Percentiles rank a stretch among this genome's conserved stretches.
These are phyloP conservation scores for Myoxocephalus aenaeus DNA, from an alignment of 2,797 vertebrate species.

Conservation along the genomic window DNA sequence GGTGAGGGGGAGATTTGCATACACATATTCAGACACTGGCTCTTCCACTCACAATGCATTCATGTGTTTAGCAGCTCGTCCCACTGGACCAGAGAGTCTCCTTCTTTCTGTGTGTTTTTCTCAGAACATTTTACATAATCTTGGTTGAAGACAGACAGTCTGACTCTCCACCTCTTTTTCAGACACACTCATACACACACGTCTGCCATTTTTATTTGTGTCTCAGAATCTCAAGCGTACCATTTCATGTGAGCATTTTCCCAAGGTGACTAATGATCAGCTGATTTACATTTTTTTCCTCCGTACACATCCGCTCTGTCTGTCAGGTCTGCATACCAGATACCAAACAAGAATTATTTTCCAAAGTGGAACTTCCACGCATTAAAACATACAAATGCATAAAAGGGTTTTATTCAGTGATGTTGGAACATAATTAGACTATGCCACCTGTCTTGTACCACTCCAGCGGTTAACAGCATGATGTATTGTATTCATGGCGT, in stretches of 20 bases:
- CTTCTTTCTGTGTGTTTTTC: background rate
- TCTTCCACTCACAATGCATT: background rate
- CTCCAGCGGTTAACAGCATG: background rate
- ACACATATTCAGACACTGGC: conserved; percentile 2
- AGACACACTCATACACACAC: conserved; percentile 54
- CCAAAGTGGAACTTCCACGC: conserved; percentile 2
- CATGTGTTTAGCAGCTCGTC: background rate
- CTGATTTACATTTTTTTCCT: conserved; percentile 67
- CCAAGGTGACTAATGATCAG: conserved; percentile 76
- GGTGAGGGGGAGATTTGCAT: background rate
- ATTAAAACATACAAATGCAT: conserved; percentile 14
- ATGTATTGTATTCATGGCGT: background rate
- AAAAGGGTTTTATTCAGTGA: background rate
- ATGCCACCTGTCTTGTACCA: background rate
- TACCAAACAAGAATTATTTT: conserved; percentile 24
- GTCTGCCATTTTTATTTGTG: conserved; percentile 61
- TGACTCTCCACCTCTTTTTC: conserved; percentile 39
- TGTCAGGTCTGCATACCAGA: conserved; percentile 14
- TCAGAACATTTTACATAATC: background rate
- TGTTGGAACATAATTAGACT: background rate
- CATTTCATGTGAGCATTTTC: conserved; percentile 69
- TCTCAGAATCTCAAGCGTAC: conserved; percentile 57
- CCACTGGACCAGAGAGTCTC: background rate
- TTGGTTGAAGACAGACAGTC: conserved; percentile 28
- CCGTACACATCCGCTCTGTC: conserved; percentile 36